Conservation (phyloP, 2,888 invertebrate genomes). For the Temnothorax rugatulus region DNA sequence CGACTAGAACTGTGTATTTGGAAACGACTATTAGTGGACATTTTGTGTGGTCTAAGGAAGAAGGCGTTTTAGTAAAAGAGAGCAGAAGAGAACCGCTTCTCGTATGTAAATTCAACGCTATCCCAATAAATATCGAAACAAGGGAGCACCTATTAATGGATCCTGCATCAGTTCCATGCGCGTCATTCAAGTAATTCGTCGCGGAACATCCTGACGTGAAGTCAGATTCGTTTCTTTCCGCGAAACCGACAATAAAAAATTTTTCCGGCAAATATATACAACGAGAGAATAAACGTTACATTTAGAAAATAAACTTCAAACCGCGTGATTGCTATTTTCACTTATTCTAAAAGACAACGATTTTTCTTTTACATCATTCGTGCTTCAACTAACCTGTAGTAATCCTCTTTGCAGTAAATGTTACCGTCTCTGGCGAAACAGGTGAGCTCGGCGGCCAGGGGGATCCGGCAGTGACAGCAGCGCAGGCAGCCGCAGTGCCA, state of each 20-base stretch:
- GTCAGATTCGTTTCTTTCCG: slow-evolving; percentile 18
- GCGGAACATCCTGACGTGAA: slow-evolving; percentile 28
- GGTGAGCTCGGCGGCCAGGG: slow-evolving; percentile 94
- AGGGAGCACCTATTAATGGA: slow-evolving; percentile 72
- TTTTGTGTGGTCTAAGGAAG: slow-evolving; percentile 84
- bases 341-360: not conserved
- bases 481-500: slow-evolving; percentile 95
- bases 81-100: slow-evolving; percentile 77
- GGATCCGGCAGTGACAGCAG: slow-evolving; percentile 94
- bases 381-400: slow-evolving; percentile 91
- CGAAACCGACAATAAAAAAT: not conserved
- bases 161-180: slow-evolving; percentile 80
- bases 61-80: slow-evolving; percentile 39
- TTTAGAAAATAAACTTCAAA: not conserved
- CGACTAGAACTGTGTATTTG: slow-evolving; percentile 28
- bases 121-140: slow-evolving; percentile 85
- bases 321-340: not conserved
- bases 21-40: slow-evolving; percentile 83
- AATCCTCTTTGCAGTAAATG: slow-evolving; percentile 98
- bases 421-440: slow-evolving; percentile 96
- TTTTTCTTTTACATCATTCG: not conserved
- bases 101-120: slow-evolving; percentile 84
- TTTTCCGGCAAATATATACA: not conserved
- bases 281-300: not conserved
- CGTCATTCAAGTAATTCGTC: slow-evolving; percentile 67